Conservation (phyloP, 2,113 vertebrate species). For the Pangasianodon gigas region DNA sequence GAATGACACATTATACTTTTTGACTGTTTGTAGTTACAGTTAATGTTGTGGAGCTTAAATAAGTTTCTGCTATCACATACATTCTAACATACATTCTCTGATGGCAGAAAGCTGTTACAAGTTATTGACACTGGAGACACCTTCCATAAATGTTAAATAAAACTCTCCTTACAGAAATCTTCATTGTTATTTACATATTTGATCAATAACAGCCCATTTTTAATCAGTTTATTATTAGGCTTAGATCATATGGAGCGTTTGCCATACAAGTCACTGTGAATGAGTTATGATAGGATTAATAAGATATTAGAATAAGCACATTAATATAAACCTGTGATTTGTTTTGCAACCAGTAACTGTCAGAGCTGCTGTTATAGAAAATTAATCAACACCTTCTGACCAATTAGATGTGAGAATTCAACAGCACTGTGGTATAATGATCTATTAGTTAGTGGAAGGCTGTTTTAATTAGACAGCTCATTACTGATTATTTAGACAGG, state of each 20-base stretch:
- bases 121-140: not conserved
- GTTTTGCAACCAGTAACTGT: not conserved
- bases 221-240: not conserved
- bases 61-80: not conserved
- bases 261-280: not conserved
- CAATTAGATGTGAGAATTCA: constrained; percentile 7
- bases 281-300: not conserved
- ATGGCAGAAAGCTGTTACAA: not conserved
- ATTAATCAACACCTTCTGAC: constrained; percentile 3
- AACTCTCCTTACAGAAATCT: not conserved
- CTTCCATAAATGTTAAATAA: not conserved
- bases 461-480: constrained; percentile 9
- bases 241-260: not conserved
- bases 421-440: not conserved
- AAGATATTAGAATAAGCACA: not conserved
- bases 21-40: not conserved
- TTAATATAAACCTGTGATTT: not conserved
- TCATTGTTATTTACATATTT: not conserved
- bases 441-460: constrained; percentile 7
- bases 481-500: not conserved
- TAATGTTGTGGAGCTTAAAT: not conserved
- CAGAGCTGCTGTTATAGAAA: not conserved
- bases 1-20: not conserved
- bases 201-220: not conserved
- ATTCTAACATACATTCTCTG: not conserved